A percentile compares a stretch with the other conserved stretches of the same genome.
Evolutionary conservation across 2,888 invertebrate species (phyloP).

Genomic region (Xanthia togata): DNA sequence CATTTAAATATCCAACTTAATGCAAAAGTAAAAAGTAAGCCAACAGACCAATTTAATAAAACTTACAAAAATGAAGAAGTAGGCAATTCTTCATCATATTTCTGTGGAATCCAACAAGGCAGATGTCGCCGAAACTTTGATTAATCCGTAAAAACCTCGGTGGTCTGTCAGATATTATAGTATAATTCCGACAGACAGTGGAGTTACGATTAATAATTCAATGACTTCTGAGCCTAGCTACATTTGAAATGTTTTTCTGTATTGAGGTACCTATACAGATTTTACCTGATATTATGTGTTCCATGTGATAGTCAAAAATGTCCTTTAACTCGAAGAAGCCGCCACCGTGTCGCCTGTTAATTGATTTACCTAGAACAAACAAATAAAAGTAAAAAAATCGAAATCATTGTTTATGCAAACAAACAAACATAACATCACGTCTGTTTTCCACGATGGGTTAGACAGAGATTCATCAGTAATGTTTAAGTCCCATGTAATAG

Average conservation of each 20-base stretch:
- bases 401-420: not conserved
- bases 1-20: not conserved
- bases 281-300: not conserved
- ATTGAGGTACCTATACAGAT: not conserved
- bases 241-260: too few species aligned
- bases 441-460: not conserved
- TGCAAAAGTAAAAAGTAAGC: not conserved
- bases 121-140: conserved; percentile 39
- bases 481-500: not conserved
- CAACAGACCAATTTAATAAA: conserved; percentile 9
- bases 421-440: not conserved
- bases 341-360: not conserved
- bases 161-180: not conserved
- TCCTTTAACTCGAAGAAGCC: not conserved
- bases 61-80: not conserved
- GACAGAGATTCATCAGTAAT: not conserved
- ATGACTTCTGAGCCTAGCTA: not conserved
- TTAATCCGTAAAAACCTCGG: conserved; percentile 25
- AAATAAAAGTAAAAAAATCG: too few species aligned
- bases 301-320: not conserved
- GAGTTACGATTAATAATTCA: conserved; percentile 21
- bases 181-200: not conserved
- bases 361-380: conserved; percentile 16
- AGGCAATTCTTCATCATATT: conserved; percentile 23
- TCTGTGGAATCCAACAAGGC: conserved; percentile 21